These are phyloP conservation scores for Helicolenus hilgendorfi DNA, from an alignment of 2,797 vertebrate genomes.

Conservation along the genomic window DNA sequence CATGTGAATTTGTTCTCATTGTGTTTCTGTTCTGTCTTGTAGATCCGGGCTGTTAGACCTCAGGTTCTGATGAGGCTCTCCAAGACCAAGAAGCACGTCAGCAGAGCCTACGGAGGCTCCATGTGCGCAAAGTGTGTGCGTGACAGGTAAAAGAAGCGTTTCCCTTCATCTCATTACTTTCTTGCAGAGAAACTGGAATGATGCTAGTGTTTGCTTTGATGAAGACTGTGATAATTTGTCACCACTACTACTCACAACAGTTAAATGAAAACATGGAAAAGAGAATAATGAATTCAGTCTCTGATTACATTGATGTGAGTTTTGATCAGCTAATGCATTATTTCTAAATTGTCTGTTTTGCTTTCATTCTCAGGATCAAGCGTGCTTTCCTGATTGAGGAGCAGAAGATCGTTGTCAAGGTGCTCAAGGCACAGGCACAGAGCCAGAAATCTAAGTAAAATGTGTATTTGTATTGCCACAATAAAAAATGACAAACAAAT, in stretches of 20 bases:
- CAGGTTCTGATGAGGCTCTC: conserved; percentile 99
- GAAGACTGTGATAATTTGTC: too few relatives aligned
- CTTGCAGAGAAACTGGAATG: background rate
- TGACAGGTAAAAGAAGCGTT: conserved; percentile 92
- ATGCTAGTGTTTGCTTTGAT: background rate
- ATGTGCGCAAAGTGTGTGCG: conserved; percentile 99
- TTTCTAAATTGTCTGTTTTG: background rate
- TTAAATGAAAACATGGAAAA: background rate
- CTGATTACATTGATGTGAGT: background rate
- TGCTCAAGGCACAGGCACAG: conserved; percentile 99
- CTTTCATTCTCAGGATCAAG: conserved; percentile 93
- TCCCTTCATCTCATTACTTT: background rate
- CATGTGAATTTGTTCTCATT: background rate
- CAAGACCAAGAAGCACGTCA: conserved; percentile 99
- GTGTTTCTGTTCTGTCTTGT: background rate
- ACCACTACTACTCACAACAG: fast-evolving
- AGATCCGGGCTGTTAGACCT: conserved; percentile 98
- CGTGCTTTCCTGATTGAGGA: conserved; percentile 99
- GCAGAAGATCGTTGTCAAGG: conserved; percentile 99
- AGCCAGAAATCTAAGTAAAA: conserved; percentile 98
- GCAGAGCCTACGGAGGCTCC: conserved; percentile 98
- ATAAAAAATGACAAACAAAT: conserved; percentile 81
- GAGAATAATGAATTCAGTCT: background rate
- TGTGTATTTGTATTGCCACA: conserved; percentile 86
- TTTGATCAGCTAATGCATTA: background rate